These are phyloP conservation scores for Drosophila emarginata DNA, from an alignment of 2,888 invertebrate species.

Conservation along the genomic window DNA sequence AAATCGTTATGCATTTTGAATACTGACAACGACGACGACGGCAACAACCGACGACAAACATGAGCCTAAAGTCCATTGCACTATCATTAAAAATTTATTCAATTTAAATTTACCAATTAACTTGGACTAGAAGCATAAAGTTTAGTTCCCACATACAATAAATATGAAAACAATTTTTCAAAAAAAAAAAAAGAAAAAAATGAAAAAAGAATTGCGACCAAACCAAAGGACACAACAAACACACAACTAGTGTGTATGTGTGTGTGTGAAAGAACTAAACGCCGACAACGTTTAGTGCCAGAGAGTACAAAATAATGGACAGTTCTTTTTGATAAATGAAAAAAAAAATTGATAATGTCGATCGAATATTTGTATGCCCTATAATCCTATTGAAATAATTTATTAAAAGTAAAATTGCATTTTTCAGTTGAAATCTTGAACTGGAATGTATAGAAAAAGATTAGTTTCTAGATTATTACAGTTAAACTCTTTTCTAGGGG, in stretches of 20 bases:
- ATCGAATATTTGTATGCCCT: neutral
- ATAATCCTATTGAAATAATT: neutral
- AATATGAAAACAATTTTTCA: slow-evolving; percentile 57
- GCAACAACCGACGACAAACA: slow-evolving; percentile 5
- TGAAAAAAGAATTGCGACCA: neutral
- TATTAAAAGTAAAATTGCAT: no score
- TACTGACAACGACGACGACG: slow-evolving; percentile 19
- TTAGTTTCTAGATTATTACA: no score
- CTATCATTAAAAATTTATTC: slow-evolving; percentile 69
- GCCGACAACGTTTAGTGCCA: slow-evolving; percentile 61
- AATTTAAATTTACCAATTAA: slow-evolving; percentile 74
- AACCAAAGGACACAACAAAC: neutral
- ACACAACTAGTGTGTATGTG: neutral
- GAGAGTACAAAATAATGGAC: slow-evolving; percentile 5
- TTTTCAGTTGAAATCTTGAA: no score
- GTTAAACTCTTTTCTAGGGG: no score
- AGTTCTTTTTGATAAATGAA: slow-evolving; percentile 4
- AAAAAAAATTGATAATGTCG: neutral
- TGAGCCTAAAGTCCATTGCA: slow-evolving; percentile 60
- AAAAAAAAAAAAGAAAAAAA: slow-evolving; percentile 13
- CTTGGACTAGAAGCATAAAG: slow-evolving; percentile 36
- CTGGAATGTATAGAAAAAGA: no score
- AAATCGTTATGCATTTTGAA: slow-evolving; percentile 11
- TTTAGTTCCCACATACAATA: slow-evolving; percentile 24
- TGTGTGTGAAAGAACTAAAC: slow-evolving; percentile 51